phyloP scores from a whole-genome alignment of 2,113 vertebrate species.

The Zosterops borbonicus region DNA sequence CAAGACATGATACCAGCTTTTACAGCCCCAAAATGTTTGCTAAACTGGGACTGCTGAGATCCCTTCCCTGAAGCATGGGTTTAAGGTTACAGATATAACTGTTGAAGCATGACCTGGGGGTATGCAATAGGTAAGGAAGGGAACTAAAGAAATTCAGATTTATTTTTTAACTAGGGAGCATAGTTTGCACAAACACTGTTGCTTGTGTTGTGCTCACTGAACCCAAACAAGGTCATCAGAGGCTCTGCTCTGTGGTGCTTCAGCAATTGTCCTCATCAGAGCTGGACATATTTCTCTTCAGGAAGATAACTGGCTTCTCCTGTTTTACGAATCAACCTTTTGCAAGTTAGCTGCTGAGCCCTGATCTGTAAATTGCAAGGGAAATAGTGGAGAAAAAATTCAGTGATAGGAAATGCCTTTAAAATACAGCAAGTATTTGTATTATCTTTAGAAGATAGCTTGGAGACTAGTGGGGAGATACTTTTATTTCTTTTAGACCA shows the following conservation, averaged over 20 bases:
- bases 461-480: background rate
- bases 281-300: background rate
- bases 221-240: rapidly evolving
- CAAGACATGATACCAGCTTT: background rate
- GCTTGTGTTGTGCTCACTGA: background rate
- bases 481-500: background rate
- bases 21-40: background rate
- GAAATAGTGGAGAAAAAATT: background rate
- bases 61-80: background rate
- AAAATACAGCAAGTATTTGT: background rate
- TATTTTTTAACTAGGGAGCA: background rate
- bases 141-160: background rate
- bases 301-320: background rate
- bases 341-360: background rate
- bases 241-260: background rate
- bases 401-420: background rate
- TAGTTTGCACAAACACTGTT: background rate
- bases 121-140: background rate
- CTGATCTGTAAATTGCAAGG: background rate
- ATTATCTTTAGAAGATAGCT: background rate
- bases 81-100: background rate
- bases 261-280: background rate
- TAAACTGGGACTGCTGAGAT: background rate
- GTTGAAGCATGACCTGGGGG: background rate
- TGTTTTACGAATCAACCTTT: background rate